A percentile compares a stretch with the other conserved stretches of the same genome.
Conservation (phyloP, 2,888 invertebrate species). For the Dryomyza anilis region DNA sequence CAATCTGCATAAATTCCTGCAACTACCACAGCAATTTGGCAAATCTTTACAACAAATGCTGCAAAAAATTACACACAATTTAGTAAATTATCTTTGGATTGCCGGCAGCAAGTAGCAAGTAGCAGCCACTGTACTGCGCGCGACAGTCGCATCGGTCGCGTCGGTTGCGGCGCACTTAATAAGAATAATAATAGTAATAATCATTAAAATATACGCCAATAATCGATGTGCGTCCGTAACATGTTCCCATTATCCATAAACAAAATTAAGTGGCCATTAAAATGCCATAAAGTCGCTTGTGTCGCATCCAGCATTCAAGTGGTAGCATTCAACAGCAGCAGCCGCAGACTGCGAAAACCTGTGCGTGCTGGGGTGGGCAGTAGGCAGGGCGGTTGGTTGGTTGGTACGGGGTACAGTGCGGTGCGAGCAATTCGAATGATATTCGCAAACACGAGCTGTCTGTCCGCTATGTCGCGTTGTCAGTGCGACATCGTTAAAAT, state of each 20-base stretch:
- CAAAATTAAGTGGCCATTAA: conserved; percentile 63
- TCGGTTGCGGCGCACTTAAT: conserved; percentile 34
- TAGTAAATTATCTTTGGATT: conserved; percentile 23
- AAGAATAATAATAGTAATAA: conserved; percentile 47
- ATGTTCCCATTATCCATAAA: conserved; percentile 60
- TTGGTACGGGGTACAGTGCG: too few species aligned
- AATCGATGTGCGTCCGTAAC: conserved; percentile 49
- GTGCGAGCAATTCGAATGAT: too few species aligned
- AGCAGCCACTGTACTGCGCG: conserved; percentile 28
- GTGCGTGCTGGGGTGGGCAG: too few species aligned
- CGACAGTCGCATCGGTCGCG: conserved; percentile 11
- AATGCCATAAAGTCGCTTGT: conserved; percentile 61
- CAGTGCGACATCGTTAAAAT: too few species aligned
- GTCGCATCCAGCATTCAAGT: conserved; percentile 38
- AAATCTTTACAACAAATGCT: conserved; percentile 10
- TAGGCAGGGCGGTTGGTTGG: too few species aligned
- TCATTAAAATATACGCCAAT: conserved; percentile 49
- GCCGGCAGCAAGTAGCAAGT: conserved; percentile 23
- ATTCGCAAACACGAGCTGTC: too few species aligned
- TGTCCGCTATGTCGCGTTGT: too few species aligned
- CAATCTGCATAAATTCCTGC: neutral
- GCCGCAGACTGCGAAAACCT: too few species aligned
- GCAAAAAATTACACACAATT: conserved; percentile 38
- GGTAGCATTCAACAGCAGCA: too few species aligned
- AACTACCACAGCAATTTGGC: conserved; percentile 12